Evolutionary conservation across 2,888 invertebrate species (phyloP).

Genomic region (Erpobdella octoculata): DNA sequence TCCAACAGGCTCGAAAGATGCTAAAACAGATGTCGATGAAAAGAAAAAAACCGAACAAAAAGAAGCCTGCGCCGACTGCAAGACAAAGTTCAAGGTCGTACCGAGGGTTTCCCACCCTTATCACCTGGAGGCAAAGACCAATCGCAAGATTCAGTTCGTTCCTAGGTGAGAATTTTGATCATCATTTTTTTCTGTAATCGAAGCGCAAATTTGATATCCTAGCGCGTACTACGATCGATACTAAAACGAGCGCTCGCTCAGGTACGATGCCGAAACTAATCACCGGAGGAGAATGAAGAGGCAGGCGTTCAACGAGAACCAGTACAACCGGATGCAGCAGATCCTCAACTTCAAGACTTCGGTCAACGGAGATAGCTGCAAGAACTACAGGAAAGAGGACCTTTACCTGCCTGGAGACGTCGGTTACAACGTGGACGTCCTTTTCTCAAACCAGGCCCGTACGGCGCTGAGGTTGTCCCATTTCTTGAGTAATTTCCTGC

Average conservation of each 20-base stretch:
- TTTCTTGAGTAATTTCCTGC: slow-evolving; percentile 83
- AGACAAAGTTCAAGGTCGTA: slow-evolving; percentile 19
- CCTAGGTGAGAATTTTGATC: slow-evolving; percentile 25
- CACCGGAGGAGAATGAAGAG: slow-evolving; percentile 30
- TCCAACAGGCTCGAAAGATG: not conserved
- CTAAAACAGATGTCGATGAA: not conserved
- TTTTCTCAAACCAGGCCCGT: slow-evolving; percentile 84
- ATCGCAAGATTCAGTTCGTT: slow-evolving; percentile 28
- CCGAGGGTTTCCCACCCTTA: slow-evolving; percentile 27
- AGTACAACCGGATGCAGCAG: slow-evolving; percentile 38
- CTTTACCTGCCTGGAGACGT: slow-evolving; percentile 71
- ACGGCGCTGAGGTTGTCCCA: slow-evolving; percentile 91
- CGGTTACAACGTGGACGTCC: slow-evolving; percentile 74
- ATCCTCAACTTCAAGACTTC: slow-evolving; percentile 37
- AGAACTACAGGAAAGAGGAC: slow-evolving; percentile 39
- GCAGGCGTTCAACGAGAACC: slow-evolving; percentile 42
- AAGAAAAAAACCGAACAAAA: no score
- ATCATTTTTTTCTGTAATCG: no score
- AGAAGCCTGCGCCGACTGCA: no score
- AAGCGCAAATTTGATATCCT: not conserved
- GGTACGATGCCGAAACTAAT: slow-evolving; percentile 14
- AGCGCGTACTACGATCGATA: not conserved
- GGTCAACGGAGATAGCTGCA: slow-evolving; percentile 43
- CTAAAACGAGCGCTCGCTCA: not conserved
- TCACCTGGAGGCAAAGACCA: slow-evolving; percentile 19